Evolutionary conservation across 2,888 invertebrate species (phyloP), one percentile per base, ranked within the genome.

Genomic region (Leucoptera coffeella): DNA sequence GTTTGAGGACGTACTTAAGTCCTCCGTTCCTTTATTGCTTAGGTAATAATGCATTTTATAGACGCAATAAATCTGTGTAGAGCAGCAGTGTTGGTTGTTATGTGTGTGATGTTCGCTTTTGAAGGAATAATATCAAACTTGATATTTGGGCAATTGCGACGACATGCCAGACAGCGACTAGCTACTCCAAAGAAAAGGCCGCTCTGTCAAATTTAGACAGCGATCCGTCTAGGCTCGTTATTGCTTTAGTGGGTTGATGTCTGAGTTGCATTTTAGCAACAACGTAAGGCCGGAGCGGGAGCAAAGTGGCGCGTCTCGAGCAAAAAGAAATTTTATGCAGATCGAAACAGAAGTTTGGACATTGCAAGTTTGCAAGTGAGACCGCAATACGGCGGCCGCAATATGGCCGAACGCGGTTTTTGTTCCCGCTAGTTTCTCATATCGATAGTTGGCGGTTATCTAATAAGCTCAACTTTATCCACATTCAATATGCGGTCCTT

Each of bases 381-480:
- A 36, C 37, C 41, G 41, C 56, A 54, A 56, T 48, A 55, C 54
- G 57, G 43, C 50, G 47, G 42, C 32, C 49, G 54, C 62, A 65
- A 65, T 67, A 67, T 64, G 62, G 59, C 51, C 50, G 38, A 47
- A 39, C 38, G 45, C 41, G 52, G 48, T 67, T 69, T 67, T 67
- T 67, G 65, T 55, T 47, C 42, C 45, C 42, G 38, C 45, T 51
- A 52, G 50, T 60, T 61, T 61, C 60, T 64, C 60, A 61, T 65
- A 59, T 58, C 53, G 51, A 39, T n/a, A 35, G 36, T 39, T 50
- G 45, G 50, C 53, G 45, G 50, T 52, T 54, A 62, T 65, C 56
- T 67, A 65, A 69, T 67, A 69, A 62, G 49, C 45, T 45, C 58
- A 67, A 67, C 55, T 67, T 65, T 38, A 47, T 46, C 47, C 55